These are phyloP conservation scores for Sisyra terminalis DNA, from an alignment of 2,888 invertebrate species.

Conservation along the genomic window DNA sequence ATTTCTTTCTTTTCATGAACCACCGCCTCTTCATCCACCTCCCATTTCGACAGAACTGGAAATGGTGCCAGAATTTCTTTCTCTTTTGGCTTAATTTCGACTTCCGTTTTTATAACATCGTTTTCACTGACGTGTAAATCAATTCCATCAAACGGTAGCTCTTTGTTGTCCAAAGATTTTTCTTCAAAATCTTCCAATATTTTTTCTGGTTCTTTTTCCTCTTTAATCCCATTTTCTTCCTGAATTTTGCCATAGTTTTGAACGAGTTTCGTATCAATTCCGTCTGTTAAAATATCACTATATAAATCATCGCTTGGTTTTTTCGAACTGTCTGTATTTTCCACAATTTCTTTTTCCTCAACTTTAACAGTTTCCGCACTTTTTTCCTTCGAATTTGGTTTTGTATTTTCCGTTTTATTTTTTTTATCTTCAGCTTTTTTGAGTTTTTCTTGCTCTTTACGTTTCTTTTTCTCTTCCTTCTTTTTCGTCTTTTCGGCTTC, in stretches of 20 bases:
- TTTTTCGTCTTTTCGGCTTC: slow-evolving; percentile 26
- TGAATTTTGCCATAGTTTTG: slow-evolving; percentile 34
- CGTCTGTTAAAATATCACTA: slow-evolving; percentile 34
- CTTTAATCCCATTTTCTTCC: slow-evolving; percentile 20
- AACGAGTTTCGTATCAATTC: slow-evolving; percentile 37
- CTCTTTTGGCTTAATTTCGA: slow-evolving; percentile 22
- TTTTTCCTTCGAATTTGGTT: slow-evolving; percentile 20
- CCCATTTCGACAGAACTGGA: slow-evolving; percentile 81
- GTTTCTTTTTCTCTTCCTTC: slow-evolving; percentile 31
- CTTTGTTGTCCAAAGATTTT: slow-evolving; percentile 29
- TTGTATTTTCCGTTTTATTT: slow-evolving; percentile 24
- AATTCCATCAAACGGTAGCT: slow-evolving; percentile 36
- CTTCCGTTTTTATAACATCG: slow-evolving; percentile 33
- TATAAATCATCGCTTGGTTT: slow-evolving; percentile 27
- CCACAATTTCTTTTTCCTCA: slow-evolving; percentile 22
- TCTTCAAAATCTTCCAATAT: slow-evolving; percentile 17
- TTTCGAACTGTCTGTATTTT: slow-evolving; percentile 24
- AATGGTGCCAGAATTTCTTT: slow-evolving; percentile 52
- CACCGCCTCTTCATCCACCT: slow-evolving; percentile 48
- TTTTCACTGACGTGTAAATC: slow-evolving; percentile 40
- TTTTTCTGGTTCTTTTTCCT: slow-evolving; percentile 13
- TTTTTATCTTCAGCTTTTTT: slow-evolving; percentile 38
- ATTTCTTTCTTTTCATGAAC: slow-evolving; percentile 27
- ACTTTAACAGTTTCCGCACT: slow-evolving; percentile 19
- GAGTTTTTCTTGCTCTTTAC: slow-evolving; percentile 34